Base-by-base conservation (phyloP, 2,888 invertebrate genomes). In the Synanthedon tipuliformis region DNA sequence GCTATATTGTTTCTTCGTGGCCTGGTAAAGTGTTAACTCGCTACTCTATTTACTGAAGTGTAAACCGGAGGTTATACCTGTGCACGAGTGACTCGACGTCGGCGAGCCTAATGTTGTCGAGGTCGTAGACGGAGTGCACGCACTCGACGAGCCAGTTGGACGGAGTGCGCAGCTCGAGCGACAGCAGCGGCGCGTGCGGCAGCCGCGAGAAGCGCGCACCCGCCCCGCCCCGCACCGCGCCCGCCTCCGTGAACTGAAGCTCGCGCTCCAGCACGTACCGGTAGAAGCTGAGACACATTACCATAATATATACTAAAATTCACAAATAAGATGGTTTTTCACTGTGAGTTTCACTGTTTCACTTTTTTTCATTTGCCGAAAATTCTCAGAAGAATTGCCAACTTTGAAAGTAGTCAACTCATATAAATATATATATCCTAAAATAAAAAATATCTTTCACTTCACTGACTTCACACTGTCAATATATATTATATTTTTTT, bases 141-240 rank as follows among this genome's bases (percentile, higher is more conserved):
- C 95, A 94, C 85, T 97, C 97, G 7, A 97, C 97, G 64, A 98
- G 89, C 98, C 98, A 98, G 81, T 97, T 97, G 76, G 98, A 95
- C 11, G 98, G 98, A 12, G 97, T 95, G 64, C 95, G 88, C 61
- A 88, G 69, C 53, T 88, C 87, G 76, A 88, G 92, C 0, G 99
- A 99, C 50, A 99, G 89, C 50, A 99, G 86, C 11, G 98, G 95
- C 59, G 96, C 95, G 60, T 94, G 92, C 3, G 99, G 99, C 75
- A 99, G 89, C 51, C 95, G 95, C 10, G 92, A 90, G 81, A 99
- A 99, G 56, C 92, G 91, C 0, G 97, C 98, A 53, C 91, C 78
- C 0, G 97, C 94, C 4, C 96, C 96, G 41, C 92, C 84, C 0
- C 91, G 73, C 54, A 91, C 81, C 16, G 89, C 88, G 0, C 96